Evolutionary conservation across 2,797 vertebrate genomes (phyloP), one percentile per base, ranked within the genome.

Genomic region (Sebastes iracundus): DNA sequence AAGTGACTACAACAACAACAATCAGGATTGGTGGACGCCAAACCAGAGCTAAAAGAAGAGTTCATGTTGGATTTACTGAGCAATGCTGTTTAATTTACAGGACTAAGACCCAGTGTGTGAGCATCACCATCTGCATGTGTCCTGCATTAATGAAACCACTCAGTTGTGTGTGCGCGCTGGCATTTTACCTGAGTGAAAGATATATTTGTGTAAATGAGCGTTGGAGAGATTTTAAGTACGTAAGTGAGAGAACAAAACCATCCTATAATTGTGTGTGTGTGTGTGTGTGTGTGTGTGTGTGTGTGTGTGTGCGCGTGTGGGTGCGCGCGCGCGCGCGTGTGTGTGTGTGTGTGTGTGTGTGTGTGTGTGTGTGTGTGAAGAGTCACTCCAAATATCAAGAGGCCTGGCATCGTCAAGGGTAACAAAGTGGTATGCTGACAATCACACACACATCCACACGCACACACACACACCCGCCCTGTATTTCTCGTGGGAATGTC

Each of bases 401-500:
- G 83, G 73, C 63, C 46, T 55, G 64, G 16, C 52, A 83, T 87
- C 16, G 71, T 80, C 84, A 75, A 80, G 84, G 84, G 88, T 79
- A 91, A 89, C 86, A 86, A 86, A 77, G 87, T 88, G 84, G 69
- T 77, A 84, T 81, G 79, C 81, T 68, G 76, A 83, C 80, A 88
- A 69, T 85, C 74, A 60, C 64, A 72, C 80, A 75, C 55, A 70
- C 62, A 55, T 53, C 30, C 75, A 67, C 77, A 62, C 46, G 14
- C 69, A 35, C 65, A 35, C 81, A 49, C 75, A 58, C 55, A 68
- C 64, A 35, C 81, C n/a, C 28, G 3, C 58, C 0, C 32, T 77
- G 88, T 46, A 86, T 74, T 84, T 91, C 91, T 90, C 86, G 4
- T 70, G 88, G 89, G 92, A 92, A 80, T 22, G 75, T 83, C 81